Percentiles rank a stretch among this genome's conserved stretches.
These are phyloP conservation scores for Lepidochitona cinerea DNA, from an alignment of 2,888 invertebrate genomes.

Conservation along the genomic window DNA sequence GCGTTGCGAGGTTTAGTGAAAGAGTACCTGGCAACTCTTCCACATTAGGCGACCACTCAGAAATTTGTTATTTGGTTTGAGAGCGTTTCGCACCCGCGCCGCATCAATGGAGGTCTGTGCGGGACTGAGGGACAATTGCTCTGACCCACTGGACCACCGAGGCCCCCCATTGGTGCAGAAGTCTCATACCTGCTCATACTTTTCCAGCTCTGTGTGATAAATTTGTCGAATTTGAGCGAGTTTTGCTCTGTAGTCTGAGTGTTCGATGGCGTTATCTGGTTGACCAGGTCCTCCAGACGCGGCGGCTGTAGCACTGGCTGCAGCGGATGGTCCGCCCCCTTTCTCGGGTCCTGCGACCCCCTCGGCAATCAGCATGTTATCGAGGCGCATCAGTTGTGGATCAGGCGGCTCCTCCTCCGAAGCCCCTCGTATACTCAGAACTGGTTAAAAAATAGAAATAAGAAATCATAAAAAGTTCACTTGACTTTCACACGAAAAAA, in stretches of 20 bases:
- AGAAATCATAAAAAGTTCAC: no score
- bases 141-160: no score
- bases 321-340: slow-evolving; percentile 67
- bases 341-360: slow-evolving; percentile 76
- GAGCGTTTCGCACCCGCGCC: no score
- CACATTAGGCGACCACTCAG: no score
- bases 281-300: slow-evolving; percentile 76
- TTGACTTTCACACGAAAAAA: no score
- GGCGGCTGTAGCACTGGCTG: slow-evolving; percentile 66
- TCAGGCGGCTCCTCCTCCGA: slow-evolving; percentile 99
- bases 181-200: slow-evolving; percentile 99
- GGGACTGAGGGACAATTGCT: no score
- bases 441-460: no score
- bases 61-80: no score
- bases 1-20: no score
- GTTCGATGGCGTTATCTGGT: slow-evolving; percentile 90
- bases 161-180: no score
- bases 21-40: no score
- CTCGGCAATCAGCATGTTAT: slow-evolving; percentile 98
- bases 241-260: slow-evolving; percentile 99
- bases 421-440: slow-evolving; percentile 93
- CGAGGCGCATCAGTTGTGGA: slow-evolving; percentile 97
- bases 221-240: slow-evolving; percentile 98
- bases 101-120: no score
- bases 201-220: slow-evolving; percentile 98